phyloP scores from a whole-genome alignment of 2,113 vertebrate genomes.

The Tachuris rubrigastra region DNA sequence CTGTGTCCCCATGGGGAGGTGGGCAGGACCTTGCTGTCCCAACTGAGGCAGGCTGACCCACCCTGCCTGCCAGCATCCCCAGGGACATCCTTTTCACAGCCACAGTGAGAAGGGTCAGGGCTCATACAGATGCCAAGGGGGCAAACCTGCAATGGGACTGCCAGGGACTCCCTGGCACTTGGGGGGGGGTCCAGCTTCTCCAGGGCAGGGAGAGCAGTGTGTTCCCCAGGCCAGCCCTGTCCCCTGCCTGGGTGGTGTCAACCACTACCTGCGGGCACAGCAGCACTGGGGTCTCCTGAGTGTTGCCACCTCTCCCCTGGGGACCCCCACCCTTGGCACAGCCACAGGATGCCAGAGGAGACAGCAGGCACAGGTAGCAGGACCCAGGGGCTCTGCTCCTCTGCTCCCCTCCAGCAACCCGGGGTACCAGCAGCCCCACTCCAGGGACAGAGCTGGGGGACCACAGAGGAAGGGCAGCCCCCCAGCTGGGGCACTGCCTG shows the following conservation, averaged over 20 bases:
- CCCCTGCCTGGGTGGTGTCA: neutral
- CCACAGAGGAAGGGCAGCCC: neutral
- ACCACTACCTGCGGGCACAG: rapidly evolving
- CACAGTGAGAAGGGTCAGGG: neutral
- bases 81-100: neutral
- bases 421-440: neutral
- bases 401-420: neutral
- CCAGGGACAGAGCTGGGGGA: neutral
- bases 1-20: neutral
- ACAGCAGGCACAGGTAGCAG: neutral
- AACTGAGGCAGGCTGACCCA: neutral
- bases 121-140: neutral
- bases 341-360: neutral
- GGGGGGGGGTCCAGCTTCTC: neutral
- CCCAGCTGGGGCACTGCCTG: neutral
- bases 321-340: neutral
- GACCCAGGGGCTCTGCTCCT: neutral
- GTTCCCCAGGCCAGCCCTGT: neutral
- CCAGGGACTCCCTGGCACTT: neutral
- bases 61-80: neutral
- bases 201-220: neutral
- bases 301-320: neutral
- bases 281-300: neutral
- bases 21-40: neutral
- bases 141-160: neutral